Evolutionary conservation across 2,888 invertebrate species (phyloP).

Genomic region (Drepanosiphum platanoidis): DNA sequence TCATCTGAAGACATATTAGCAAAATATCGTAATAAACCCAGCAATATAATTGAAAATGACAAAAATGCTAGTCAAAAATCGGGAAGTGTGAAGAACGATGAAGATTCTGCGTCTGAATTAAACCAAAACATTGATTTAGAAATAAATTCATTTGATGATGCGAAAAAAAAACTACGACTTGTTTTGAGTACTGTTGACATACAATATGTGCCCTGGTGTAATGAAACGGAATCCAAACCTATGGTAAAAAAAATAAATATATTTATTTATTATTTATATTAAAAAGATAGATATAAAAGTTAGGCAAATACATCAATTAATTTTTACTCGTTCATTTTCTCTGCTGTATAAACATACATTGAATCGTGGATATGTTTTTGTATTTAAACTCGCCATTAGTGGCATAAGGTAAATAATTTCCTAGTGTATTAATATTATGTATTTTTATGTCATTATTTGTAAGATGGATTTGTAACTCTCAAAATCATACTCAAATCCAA

Average conservation of each 20-base stretch:
- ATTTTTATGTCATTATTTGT: no score
- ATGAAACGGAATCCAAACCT: conserved; percentile 57
- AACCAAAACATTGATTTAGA: conserved; percentile 59
- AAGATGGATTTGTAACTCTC: no score
- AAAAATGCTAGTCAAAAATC: conserved; percentile 70
- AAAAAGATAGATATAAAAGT: no score
- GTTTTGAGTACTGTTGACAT: conserved; percentile 88
- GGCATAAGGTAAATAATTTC: no score
- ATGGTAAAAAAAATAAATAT: conserved; percentile 34
- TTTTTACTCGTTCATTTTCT: no score
- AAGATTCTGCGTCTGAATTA: conserved; percentile 26
- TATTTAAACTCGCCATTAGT: no score
- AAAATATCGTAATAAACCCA: conserved; percentile 84
- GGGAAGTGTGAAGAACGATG: conserved; percentile 43
- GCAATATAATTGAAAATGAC: conserved; percentile 66
- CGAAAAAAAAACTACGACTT: conserved; percentile 86
- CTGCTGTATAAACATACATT: no score
- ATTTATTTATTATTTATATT: not conserved
- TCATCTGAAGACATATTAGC: conserved; percentile 92
- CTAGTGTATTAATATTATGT: no score
- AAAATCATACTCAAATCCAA: no score
- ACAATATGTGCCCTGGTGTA: conserved; percentile 63
- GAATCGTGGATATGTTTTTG: no score
- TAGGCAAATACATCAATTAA: no score
- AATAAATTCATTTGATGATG: conserved; percentile 67